Base-by-base conservation (phyloP, 2,797 vertebrate genomes). In the Sternotherus odoratus region DNA sequence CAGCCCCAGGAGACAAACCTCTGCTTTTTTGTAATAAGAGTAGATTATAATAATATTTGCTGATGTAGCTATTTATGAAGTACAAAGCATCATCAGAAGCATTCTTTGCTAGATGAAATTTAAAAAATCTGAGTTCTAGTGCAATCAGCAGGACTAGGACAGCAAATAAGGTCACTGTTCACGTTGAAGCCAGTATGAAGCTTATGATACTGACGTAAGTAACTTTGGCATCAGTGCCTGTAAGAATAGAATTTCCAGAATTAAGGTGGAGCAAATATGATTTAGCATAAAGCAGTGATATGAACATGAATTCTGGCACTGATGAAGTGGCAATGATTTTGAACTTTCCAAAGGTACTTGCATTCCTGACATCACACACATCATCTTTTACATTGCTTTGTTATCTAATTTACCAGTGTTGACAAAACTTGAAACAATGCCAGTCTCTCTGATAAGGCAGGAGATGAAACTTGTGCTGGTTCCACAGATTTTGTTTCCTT, bases 321-420 rank as follows among this genome's bases (percentile, higher is more conserved):
- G 53, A 48, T 75, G 56, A 63, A 63, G 50, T 48, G 77, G 78
- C 50, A 88, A 89, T 23, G 60, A 75, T 82, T 83, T 84, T 83
- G 48, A 93, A n/a, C 90, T 26, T 82, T 90, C 93, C 53, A 5
- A 2, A 51, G 83, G 77, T 82, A 83, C 72, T 87, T 48, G 11
- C 17, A 77, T 72, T 77, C 60, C 39, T 91, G 48, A 90, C 46
- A 83, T 39, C 9, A 78, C 26, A 39, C 21, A 88, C 12, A 86
- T 3, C 85, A 85, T 88, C 77, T 94, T 92, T 53, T 82, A 91
- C 7, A 89, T 66, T 82, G 94, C 78, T 92, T 77, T 16, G 79
- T 88, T 95, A 96, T 94, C 94, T 96, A 94, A 97, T 95, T 50
- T 86, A 92, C 82, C 66, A 91, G 77, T 88, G 88, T 56, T 91